phyloP scores from a whole-genome alignment of 2,113 vertebrate genomes.

The Passer domesticus region DNA sequence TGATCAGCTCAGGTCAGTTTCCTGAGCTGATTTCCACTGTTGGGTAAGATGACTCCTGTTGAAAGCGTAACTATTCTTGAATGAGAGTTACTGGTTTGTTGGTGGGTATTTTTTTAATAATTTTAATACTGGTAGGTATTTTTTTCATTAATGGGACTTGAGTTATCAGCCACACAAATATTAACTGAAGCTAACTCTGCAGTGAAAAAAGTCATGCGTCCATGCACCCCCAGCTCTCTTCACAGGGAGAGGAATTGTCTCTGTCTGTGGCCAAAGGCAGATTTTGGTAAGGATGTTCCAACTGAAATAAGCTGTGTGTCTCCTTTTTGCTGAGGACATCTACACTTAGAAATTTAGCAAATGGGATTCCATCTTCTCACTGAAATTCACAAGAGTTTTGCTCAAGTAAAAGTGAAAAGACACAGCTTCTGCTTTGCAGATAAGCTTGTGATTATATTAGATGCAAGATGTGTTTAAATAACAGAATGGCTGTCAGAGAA shows the following conservation, averaged over 20 bases:
- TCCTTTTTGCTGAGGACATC: not conserved
- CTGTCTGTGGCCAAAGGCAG: not conserved
- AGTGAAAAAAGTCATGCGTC: not conserved
- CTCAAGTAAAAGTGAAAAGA: not conserved
- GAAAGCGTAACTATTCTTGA: not conserved
- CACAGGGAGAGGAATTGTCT: accelerated
- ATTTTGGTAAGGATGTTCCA: not conserved
- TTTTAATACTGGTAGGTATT: not conserved
- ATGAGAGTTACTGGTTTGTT: not conserved
- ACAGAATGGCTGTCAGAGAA: not conserved
- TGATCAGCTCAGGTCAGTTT: not conserved
- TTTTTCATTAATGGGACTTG: not conserved
- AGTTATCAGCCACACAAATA: not conserved
- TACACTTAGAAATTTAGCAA: not conserved
- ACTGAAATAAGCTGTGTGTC: not conserved
- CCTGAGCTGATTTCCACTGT: not conserved
- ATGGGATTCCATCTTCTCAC: not conserved
- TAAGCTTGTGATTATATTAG: not conserved
- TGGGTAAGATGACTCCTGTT: not conserved
- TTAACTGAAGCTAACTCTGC: not conserved
- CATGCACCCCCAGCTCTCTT: not conserved
- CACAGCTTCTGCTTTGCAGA: not conserved
- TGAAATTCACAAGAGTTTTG: not conserved
- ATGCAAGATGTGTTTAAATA: not conserved
- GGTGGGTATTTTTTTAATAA: not conserved